Evolutionary conservation across 2,888 invertebrate genomes (phyloP).

Genomic region (Drosophila nr. perissopoda): DNA sequence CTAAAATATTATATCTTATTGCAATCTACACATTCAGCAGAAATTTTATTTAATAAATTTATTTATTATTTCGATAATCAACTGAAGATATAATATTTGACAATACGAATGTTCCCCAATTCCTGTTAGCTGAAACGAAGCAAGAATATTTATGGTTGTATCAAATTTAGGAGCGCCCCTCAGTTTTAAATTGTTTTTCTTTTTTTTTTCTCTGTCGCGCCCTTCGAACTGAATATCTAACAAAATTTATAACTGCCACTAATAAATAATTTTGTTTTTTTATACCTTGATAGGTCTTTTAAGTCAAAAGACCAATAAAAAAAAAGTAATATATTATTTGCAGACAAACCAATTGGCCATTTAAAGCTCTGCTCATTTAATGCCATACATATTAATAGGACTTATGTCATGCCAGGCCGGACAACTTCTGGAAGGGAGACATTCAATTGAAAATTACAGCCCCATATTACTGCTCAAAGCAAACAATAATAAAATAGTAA

Average conservation of each 20-base stretch:
- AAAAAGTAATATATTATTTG: constrained; percentile 9
- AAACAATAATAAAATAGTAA: background rate
- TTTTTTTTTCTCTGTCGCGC: background rate
- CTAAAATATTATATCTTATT: background rate
- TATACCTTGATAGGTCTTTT: constrained; percentile 12
- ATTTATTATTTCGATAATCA: background rate
- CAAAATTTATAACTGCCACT: constrained; percentile 8
- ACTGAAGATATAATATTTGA: background rate
- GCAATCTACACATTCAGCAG: background rate
- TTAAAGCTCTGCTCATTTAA: constrained; percentile 18
- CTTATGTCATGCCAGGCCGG: constrained; percentile 4
- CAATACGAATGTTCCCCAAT: background rate
- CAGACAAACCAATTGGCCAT: constrained; percentile 18
- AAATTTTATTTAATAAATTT: background rate
- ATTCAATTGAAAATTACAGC: background rate
- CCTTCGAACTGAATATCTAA: constrained; percentile 8
- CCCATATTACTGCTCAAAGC: background rate
- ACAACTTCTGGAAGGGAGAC: background rate
- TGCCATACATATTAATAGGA: constrained; percentile 11
- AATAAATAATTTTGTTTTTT: constrained; percentile 20
- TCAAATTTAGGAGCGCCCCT: background rate
- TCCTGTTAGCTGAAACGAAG: background rate
- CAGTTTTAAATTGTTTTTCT: constrained; percentile 5
- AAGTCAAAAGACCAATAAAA: constrained; percentile 11
- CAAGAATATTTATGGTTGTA: constrained; percentile 4